These are phyloP conservation scores for Melanophora roralis DNA, from an alignment of 2,888 invertebrate species.

Conservation along the genomic window DNA sequence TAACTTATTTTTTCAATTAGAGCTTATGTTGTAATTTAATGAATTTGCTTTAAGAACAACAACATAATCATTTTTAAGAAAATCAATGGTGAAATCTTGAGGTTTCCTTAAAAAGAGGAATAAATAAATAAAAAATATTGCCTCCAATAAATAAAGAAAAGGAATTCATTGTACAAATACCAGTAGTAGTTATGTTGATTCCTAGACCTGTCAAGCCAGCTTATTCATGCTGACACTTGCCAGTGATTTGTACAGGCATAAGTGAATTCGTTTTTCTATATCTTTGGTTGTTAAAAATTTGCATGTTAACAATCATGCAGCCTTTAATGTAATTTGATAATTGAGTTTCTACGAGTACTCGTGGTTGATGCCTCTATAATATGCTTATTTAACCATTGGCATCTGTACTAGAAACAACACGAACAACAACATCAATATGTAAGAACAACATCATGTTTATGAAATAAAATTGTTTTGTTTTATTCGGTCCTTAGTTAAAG, in stretches of 20 bases:
- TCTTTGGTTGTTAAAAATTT: constrained; percentile 31
- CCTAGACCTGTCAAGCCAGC: constrained; percentile 57
- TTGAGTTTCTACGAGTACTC: constrained; percentile 41
- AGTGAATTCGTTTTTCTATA: constrained; percentile 25
- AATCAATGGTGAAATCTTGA: too few relatives aligned
- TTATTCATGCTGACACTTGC: constrained; percentile 59
- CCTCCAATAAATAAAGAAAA: neutral
- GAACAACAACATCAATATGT: neutral
- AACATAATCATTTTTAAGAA: constrained; percentile 48
- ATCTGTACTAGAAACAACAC: neutral
- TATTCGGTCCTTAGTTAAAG: neutral
- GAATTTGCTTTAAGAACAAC: constrained; percentile 10
- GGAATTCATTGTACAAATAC: constrained; percentile 28
- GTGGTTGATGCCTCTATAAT: constrained; percentile 19
- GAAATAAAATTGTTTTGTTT: constrained; percentile 14
- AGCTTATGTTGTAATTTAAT: constrained; percentile 20
- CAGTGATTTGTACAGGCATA: constrained; percentile 33
- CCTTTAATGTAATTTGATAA: constrained; percentile 61
- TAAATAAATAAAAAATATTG: too few relatives aligned
- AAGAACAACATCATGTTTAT: constrained; percentile 21
- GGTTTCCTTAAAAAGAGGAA: too few relatives aligned
- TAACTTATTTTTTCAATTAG: constrained; percentile 46
- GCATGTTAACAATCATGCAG: constrained; percentile 54
- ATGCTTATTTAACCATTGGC: neutral
- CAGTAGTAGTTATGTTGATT: constrained; percentile 55